Percentiles rank a stretch among this genome's conserved stretches.
These are phyloP conservation scores for Gymnoscopelus microlampas DNA, from an alignment of 2,797 vertebrate species.

Conservation along the genomic window DNA sequence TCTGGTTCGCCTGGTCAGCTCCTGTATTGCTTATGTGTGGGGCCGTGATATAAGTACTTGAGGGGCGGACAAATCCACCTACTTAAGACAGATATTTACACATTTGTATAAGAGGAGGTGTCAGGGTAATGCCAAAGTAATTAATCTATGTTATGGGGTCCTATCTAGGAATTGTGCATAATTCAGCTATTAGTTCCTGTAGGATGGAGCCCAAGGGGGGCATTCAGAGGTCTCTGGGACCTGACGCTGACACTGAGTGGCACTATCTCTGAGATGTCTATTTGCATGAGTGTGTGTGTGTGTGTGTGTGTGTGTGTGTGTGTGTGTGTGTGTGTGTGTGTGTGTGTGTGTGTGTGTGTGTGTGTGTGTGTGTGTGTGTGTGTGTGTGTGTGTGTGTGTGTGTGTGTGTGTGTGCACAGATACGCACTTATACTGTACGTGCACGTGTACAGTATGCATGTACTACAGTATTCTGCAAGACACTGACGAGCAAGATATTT, in stretches of 20 bases:
- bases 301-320: slow-evolving; percentile 1
- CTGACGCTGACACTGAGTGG: slow-evolving; percentile 37
- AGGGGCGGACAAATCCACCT: slow-evolving; percentile 57
- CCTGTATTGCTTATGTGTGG: slow-evolving; percentile 51
- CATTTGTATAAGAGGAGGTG: slow-evolving; percentile 62
- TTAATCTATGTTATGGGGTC: slow-evolving; percentile 66
- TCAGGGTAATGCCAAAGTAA: slow-evolving; percentile 68
- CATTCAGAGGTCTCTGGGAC: slow-evolving; percentile 53
- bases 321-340: not conserved
- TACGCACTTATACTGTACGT: too few relatives aligned
- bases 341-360: too few relatives aligned
- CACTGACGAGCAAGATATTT: too few relatives aligned
- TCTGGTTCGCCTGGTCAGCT: slow-evolving; percentile 35
- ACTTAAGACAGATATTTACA: slow-evolving; percentile 72
- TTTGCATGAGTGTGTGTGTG: slow-evolving; percentile 20
- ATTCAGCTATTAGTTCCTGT: slow-evolving; percentile 64
- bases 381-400: too few relatives aligned
- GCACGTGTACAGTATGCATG: too few relatives aligned
- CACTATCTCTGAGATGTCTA: slow-evolving; percentile 20
- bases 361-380: too few relatives aligned
- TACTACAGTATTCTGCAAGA: too few relatives aligned
- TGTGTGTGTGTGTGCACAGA: too few relatives aligned
- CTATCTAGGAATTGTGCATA: slow-evolving; percentile 65
- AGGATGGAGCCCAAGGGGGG: slow-evolving; percentile 66
- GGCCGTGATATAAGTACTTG: slow-evolving; percentile 48